A percentile compares a stretch with the other conserved stretches of the same genome.
These are phyloP conservation scores for Zygothrica quintamaculata DNA, from an alignment of 2,888 invertebrate species.

Conservation along the genomic window DNA sequence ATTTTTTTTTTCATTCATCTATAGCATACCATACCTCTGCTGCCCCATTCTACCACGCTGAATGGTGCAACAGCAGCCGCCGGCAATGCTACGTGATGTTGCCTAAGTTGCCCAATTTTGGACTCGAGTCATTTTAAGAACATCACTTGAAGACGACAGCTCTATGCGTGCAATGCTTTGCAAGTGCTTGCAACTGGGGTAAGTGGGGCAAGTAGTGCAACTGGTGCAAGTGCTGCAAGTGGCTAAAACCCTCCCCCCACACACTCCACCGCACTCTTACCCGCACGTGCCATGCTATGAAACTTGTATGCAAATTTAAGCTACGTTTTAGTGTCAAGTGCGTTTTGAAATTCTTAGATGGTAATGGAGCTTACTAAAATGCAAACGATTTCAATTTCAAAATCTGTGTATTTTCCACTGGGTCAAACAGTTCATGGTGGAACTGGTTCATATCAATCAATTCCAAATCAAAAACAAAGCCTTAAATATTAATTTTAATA, in stretches of 20 bases:
- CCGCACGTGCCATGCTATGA: conserved; percentile 2
- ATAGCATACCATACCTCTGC: no score
- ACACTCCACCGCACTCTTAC: not conserved
- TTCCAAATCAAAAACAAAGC: no score
- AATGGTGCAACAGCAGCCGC: conserved; percentile 10
- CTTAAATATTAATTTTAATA: no score
- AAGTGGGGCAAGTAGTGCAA: conserved; percentile 35
- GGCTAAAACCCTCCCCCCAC: no score
- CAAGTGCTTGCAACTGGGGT: conserved; percentile 33
- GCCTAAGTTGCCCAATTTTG: conserved; percentile 70
- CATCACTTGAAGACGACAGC: conserved; percentile 53
- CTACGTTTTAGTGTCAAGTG: conserved; percentile 57
- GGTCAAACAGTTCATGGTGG: not conserved
- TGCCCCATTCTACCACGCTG: not conserved
- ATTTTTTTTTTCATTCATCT: not conserved
- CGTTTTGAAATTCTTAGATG: conserved; percentile 11
- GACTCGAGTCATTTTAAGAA: conserved; percentile 47
- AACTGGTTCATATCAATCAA: conserved; percentile 14
- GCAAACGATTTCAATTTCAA: conserved; percentile 40
- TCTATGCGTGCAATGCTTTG: conserved; percentile 34
- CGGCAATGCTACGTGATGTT: conserved; percentile 63
- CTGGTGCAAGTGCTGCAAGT: conserved; percentile 14
- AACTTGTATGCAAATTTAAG: conserved; percentile 41
- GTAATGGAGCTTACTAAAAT: conserved; percentile 53
- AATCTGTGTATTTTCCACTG: not conserved